Conservation (phyloP, 2,113 vertebrate genomes). For the Chaenogobius annularis region DNA sequence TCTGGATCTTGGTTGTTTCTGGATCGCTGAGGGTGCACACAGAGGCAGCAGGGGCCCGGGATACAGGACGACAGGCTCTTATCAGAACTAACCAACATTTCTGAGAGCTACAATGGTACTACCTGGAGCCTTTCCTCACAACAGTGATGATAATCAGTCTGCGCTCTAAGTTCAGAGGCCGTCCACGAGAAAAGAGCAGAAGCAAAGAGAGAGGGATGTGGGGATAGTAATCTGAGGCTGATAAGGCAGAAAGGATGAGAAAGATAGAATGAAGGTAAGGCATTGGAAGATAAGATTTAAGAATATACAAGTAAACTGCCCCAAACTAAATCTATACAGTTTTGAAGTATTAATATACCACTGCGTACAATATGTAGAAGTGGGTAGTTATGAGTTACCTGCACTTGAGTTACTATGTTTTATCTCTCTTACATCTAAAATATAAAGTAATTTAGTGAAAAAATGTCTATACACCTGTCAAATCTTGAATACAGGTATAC, state of each 20-base stretch:
- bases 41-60: constrained; percentile 15
- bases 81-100: constrained; percentile 65
- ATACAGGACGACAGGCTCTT: constrained; percentile 42
- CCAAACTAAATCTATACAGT: too few species aligned
- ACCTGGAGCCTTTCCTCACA: constrained; percentile 58
- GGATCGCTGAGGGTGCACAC: constrained; percentile 61
- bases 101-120: constrained; percentile 47
- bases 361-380: too few species aligned
- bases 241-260: constrained; percentile 31
- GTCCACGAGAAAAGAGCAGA: constrained; percentile 27
- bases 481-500: too few species aligned
- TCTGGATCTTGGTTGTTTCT: constrained; percentile 77
- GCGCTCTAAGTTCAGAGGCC: constrained; percentile 33
- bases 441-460: too few species aligned
- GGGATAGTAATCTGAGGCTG: constrained; percentile 46
- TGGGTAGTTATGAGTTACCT: too few species aligned
- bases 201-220: constrained; percentile 39
- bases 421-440: too few species aligned
- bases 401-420: too few species aligned
- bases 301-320: too few species aligned
- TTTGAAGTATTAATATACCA: too few species aligned
- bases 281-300: too few species aligned
- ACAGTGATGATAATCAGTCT: constrained; percentile 72
- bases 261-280: constrained; percentile 22
- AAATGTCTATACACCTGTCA: too few species aligned